A percentile compares a stretch with the other conserved stretches of the same genome.
Conservation (phyloP, 2,888 invertebrate species). For the Tetranychus piercei region DNA sequence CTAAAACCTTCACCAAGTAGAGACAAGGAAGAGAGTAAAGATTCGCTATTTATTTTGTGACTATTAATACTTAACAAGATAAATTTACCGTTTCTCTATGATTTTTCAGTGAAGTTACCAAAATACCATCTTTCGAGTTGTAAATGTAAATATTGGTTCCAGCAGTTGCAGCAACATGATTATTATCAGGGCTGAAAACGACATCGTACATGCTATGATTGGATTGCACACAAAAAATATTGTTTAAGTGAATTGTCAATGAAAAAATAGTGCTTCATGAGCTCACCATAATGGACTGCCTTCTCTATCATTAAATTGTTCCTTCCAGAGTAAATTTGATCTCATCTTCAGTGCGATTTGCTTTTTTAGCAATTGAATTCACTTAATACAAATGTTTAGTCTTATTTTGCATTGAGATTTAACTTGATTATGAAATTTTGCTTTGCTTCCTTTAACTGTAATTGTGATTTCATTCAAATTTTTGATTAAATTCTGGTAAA, state of each 20-base stretch:
- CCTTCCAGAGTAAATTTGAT: conserved; percentile 6
- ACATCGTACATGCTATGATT: conserved; percentile 40
- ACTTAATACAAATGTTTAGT: too few relatives aligned
- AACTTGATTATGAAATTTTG: too few relatives aligned
- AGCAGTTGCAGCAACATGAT: conserved; percentile 78
- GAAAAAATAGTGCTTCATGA: not conserved
- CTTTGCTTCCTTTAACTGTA: too few relatives aligned
- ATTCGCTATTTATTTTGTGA: not conserved
- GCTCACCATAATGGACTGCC: conserved; percentile 6
- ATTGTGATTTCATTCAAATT: too few relatives aligned
- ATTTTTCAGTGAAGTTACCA: conserved; percentile 79
- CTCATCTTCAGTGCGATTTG: not conserved
- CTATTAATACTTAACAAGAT: not conserved
- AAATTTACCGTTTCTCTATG: conserved; percentile 77
- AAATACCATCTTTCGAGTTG: conserved; percentile 68
- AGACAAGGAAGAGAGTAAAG: not conserved
- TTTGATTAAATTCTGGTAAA: conserved; percentile 24
- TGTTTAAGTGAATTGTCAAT: not conserved
- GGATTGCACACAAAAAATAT: not conserved
- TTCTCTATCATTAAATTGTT: conserved; percentile 8
- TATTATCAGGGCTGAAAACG: conserved; percentile 88
- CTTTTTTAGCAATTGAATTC: too few relatives aligned
- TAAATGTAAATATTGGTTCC: conserved; percentile 88
- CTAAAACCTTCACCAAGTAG: conserved; percentile 29
- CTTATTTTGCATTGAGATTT: too few relatives aligned